Conservation (phyloP, 64 coral and sea anemone genomes). For the Montipora foliosa region DNA sequence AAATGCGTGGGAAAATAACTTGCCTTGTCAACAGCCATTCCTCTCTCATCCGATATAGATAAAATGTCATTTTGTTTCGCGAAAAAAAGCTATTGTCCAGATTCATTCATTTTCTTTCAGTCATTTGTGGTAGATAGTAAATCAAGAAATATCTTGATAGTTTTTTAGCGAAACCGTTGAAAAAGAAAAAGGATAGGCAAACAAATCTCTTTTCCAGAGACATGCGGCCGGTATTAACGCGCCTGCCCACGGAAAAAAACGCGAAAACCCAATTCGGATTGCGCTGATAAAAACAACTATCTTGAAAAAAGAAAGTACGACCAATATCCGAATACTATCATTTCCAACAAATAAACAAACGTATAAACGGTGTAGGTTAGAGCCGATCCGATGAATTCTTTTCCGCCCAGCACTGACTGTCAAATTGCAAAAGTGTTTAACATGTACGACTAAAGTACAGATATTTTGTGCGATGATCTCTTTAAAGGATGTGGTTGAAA, state of each 20-base stretch:
- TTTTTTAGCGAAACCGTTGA: not conserved
- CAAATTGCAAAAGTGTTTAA: not conserved
- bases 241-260: no score
- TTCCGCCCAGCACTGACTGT: not conserved
- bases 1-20: constrained; percentile 56
- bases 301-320: not conserved
- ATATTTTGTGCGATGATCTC: not conserved
- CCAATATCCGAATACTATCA: no score
- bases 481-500: constrained; percentile 10
- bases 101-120: not conserved
- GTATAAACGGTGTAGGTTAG: constrained; percentile 16
- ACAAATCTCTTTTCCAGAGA: no score
- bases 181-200: not conserved
- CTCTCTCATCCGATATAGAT: not conserved
- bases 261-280: not conserved
- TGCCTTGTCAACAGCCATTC: constrained; percentile 48
- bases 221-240: not conserved
- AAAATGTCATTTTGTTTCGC: constrained; percentile 3
- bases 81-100: not conserved
- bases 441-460: not conserved
- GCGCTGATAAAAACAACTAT: constrained; percentile 4
- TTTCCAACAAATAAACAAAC: constrained; percentile 30
- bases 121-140: not conserved
- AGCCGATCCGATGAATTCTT: not conserved
- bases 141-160: not conserved